Conservation (phyloP, 2,888 invertebrate genomes). For the Caenorhabditis drosophilae region DNA sequence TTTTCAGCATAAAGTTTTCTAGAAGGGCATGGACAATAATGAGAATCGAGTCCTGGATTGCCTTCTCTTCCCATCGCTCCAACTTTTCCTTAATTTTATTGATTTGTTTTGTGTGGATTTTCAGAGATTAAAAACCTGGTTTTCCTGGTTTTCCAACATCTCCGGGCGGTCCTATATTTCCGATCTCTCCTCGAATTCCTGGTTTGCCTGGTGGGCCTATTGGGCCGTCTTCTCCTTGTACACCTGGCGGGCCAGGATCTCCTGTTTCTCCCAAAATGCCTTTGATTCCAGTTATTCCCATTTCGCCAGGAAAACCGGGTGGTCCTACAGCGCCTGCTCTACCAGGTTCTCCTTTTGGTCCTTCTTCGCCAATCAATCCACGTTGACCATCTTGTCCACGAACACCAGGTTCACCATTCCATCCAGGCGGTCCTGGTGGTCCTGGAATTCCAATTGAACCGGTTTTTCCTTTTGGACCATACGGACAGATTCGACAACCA, state of each 20-base stretch:
- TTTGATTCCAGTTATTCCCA: conserved; percentile 36
- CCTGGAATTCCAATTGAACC: conserved; percentile 30
- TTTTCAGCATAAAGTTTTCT: conserved; percentile 14
- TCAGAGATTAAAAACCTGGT: background rate
- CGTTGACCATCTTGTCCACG: conserved; percentile 30
- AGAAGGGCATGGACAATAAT: conserved; percentile 46
- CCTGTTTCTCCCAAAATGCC: conserved; percentile 30
- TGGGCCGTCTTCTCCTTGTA: conserved; percentile 26
- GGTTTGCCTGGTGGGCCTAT: conserved; percentile 21
- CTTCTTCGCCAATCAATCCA: conserved; percentile 32
- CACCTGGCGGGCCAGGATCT: conserved; percentile 25
- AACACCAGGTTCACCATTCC: conserved; percentile 30
- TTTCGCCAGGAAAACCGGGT: conserved; percentile 25
- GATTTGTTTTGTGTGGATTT: background rate
- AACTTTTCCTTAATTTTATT: conserved; percentile 10
- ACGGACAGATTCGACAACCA: conserved; percentile 46
- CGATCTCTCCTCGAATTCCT: background rate
- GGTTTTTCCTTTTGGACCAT: conserved; percentile 45
- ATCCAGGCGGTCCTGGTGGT: conserved; percentile 25
- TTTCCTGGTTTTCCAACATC: background rate
- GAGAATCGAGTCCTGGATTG: conserved; percentile 33
- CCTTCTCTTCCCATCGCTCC: conserved; percentile 33
- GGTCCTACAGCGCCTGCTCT: conserved; percentile 27
- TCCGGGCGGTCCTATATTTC: background rate
- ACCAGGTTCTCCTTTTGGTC: conserved; percentile 26